Conservation (phyloP, 2,797 vertebrate species). For the Peromyscus attwateri region DNA sequence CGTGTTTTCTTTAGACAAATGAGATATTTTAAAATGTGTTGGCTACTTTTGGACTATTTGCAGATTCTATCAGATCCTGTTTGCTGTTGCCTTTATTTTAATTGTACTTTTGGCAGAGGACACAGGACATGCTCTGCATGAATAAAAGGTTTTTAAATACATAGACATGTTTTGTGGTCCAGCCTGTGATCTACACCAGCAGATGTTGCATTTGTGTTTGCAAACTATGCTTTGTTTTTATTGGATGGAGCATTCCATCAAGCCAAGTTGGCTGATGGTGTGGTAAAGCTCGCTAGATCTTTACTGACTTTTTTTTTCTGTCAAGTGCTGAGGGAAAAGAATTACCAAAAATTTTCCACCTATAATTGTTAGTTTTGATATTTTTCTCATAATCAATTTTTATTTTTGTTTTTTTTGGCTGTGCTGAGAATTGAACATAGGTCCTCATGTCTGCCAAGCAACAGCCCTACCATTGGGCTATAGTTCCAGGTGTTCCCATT, state of each 20-base stretch:
- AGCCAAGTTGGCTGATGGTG: background rate
- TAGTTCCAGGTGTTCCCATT: background rate
- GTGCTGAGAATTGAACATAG: background rate
- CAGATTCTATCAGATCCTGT: background rate
- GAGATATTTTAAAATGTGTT: slow-evolving; percentile 15
- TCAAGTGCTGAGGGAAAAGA: background rate
- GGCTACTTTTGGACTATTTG: slow-evolving; percentile 51
- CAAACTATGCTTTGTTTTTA: background rate
- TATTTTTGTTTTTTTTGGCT: background rate
- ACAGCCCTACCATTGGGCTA: background rate
- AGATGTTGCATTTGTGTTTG: background rate
- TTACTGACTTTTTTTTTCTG: background rate
- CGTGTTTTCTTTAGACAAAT: slow-evolving; percentile 34
- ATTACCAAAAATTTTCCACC: background rate
- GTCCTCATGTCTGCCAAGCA: background rate
- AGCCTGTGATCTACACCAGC: background rate
- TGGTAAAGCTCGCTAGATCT: background rate
- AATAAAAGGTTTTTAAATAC: background rate
- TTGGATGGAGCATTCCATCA: background rate
- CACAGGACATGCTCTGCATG: background rate
- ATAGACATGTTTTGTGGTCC: background rate
- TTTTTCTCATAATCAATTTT: background rate
- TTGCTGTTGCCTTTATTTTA: slow-evolving; percentile 21
- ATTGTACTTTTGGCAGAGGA: background rate
- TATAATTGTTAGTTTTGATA: background rate